These are phyloP conservation scores for Copsychus sechellarum DNA, from an alignment of 2,113 vertebrate genomes.

Conservation along the genomic window DNA sequence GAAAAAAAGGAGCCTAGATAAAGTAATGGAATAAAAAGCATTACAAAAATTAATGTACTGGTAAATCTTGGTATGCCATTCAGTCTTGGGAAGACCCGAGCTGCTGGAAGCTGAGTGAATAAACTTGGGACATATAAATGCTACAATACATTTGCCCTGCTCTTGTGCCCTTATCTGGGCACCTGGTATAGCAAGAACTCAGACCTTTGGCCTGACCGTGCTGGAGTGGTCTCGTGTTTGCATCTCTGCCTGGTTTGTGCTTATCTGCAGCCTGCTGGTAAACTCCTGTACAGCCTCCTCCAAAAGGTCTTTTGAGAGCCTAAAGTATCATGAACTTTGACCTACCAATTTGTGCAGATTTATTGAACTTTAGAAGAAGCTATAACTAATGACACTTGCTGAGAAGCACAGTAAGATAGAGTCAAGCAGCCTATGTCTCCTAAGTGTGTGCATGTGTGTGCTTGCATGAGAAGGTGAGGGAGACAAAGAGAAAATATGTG, in stretches of 20 bases:
- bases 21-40: not conserved
- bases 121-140: not conserved
- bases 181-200: conserved; percentile 25
- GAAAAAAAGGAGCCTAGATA: not conserved
- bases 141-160: not conserved
- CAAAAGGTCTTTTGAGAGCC: not conserved
- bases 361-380: not conserved
- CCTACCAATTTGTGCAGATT: not conserved
- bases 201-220: conserved; percentile 52
- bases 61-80: not conserved
- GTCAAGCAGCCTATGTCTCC: not conserved
- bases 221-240: conserved; percentile 3
- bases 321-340: conserved; percentile 24
- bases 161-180: conserved; percentile 44
- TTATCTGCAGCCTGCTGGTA: conserved; percentile 19
- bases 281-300: conserved; percentile 2
- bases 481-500: not conserved
- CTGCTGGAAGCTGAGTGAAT: not conserved
- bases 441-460: not conserved
- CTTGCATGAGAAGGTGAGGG: not conserved
- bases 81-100: not conserved
- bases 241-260: conserved; percentile 13
- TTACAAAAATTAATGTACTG: not conserved
- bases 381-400: not conserved
- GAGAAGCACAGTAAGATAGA: not conserved